Evolutionary conservation across 1,140 invertebrate genomes (phyloP).

Genomic region (Chironomus striatipennis): DNA sequence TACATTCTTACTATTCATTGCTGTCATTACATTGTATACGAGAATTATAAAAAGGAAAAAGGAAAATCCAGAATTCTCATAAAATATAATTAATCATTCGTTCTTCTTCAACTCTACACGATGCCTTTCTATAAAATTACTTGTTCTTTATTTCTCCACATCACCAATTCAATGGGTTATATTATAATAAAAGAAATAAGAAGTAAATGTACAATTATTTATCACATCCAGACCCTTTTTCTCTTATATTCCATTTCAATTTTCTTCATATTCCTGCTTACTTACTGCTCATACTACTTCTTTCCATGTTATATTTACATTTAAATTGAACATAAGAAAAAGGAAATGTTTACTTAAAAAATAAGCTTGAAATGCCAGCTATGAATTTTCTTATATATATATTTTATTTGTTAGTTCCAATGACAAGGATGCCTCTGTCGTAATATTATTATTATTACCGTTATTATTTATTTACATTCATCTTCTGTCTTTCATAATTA

Average conservation of each 20-base stretch:
- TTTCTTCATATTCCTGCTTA: not conserved
- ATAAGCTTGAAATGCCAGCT: no score
- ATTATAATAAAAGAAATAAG: not conserved
- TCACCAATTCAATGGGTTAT: no score
- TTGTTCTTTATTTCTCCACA: no score
- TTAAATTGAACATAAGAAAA: not conserved
- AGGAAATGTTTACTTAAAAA: not conserved
- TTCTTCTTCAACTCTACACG: not conserved
- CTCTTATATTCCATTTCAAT: not conserved
- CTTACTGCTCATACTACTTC: not conserved
- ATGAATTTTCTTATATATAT: no score
- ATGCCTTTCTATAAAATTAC: no score
- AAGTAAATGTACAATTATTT: conserved; percentile 3
- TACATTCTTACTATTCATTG: not conserved
- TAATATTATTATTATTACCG: not conserved
- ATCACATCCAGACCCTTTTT: conserved; percentile 18
- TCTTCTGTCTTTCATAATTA: not conserved
- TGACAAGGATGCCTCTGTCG: no score
- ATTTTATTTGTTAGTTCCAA: no score
- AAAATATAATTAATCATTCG: not conserved
- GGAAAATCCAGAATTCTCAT: not conserved
- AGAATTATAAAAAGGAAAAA: not conserved
- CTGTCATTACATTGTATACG: not conserved
- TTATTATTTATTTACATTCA: conserved; percentile 4
- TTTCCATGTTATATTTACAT: no score